These are phyloP conservation scores for Agrochola circellaris DNA, from an alignment of 2,888 invertebrate genomes.

Conservation along the genomic window DNA sequence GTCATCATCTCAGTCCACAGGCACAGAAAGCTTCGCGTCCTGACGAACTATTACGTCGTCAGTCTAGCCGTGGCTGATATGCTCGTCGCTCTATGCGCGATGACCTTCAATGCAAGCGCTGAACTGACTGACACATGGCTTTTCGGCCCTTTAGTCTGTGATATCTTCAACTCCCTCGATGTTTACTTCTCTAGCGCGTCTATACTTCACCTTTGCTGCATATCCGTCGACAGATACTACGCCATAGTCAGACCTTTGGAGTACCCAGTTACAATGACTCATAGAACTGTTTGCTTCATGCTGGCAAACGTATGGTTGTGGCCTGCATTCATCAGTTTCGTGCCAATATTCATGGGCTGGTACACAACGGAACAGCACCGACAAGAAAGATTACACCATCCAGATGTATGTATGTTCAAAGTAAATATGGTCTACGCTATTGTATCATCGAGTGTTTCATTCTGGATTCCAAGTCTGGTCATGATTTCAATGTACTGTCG, in stretches of 20 bases:
- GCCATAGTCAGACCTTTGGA: conserved; percentile 97
- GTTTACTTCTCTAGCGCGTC: conserved; percentile 98
- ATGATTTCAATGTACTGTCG: conserved; percentile 98
- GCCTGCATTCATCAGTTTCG: conserved; percentile 97
- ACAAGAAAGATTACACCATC: conserved; percentile 91
- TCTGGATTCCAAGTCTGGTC: conserved; percentile 97
- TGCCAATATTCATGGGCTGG: conserved; percentile 98
- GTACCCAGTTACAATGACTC: conserved; percentile 97
- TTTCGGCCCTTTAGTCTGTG: conserved; percentile 97
- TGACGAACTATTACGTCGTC: conserved; percentile 99
- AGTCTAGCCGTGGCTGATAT: conserved; percentile 98
- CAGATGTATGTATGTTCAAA: conserved; percentile 95
- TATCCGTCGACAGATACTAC: conserved; percentile 97
- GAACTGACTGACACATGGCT: conserved; percentile 96
- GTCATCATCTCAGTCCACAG: conserved; percentile 96
- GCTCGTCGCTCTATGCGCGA: conserved; percentile 97
- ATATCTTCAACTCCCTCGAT: conserved; percentile 98
- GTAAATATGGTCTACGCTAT: conserved; percentile 97
- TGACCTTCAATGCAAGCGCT: conserved; percentile 98
- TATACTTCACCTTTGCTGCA: conserved; percentile 98
- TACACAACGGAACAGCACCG: conserved; percentile 96
- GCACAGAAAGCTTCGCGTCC: conserved; percentile 95
- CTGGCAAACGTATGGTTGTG: conserved; percentile 97
- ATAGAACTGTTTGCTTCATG: conserved; percentile 95
- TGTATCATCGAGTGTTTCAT: conserved; percentile 97